A percentile compares a stretch with the other conserved stretches of the same genome.
These are phyloP conservation scores for Hystrix cristata DNA, from an alignment of 2,113 vertebrate species.

Conservation along the genomic window DNA sequence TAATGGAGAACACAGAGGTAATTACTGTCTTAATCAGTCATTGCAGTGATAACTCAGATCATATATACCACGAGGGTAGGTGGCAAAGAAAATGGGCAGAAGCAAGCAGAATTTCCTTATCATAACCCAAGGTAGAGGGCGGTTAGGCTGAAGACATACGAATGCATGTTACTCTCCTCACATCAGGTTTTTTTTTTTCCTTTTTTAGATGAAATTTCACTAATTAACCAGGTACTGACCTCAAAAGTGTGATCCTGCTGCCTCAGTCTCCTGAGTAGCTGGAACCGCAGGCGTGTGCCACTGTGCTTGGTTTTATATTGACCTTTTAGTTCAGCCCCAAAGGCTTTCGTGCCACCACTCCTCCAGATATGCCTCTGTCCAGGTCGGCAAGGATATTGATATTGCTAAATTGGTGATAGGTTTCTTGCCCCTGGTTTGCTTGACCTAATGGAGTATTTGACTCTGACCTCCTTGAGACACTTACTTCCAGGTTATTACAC, in stretches of 20 bases:
- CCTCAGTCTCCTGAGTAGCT: background rate
- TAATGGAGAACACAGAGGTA: background rate
- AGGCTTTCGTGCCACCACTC: background rate
- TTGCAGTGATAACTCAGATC: background rate
- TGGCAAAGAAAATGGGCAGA: background rate
- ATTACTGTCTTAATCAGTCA: background rate
- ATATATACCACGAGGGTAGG: background rate
- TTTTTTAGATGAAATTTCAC: background rate
- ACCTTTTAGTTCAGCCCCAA: background rate
- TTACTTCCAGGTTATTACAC: background rate
- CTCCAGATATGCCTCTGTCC: background rate
- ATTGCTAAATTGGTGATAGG: background rate
- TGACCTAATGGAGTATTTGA: background rate
- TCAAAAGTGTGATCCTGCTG: background rate
- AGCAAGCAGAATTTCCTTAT: background rate
- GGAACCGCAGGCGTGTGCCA: background rate
- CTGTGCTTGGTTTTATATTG: background rate
- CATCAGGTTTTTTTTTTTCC: background rate
- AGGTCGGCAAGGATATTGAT: background rate
- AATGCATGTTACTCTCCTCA: background rate
- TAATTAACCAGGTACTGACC: background rate
- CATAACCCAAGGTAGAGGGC: background rate
- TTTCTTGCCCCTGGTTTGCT: background rate
- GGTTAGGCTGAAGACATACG: background rate
- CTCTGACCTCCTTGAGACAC: background rate